phyloP scores from a whole-genome alignment of 2,113 vertebrate genomes.

The Oenanthe oenanthe region DNA sequence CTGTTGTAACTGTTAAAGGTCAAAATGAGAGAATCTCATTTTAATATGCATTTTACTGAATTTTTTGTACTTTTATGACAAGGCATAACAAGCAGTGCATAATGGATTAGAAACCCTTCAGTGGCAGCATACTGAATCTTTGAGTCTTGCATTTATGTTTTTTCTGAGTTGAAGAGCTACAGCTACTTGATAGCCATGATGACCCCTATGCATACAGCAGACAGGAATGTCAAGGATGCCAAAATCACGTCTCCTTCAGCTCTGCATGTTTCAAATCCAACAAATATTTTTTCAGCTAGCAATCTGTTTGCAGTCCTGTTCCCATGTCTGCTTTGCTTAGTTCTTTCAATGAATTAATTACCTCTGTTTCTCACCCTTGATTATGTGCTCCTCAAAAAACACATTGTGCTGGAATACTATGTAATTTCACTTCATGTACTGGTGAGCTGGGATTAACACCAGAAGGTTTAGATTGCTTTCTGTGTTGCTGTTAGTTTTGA shows the following conservation, averaged over 20 bases:
- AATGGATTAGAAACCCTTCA: neutral
- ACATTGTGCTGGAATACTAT: neutral
- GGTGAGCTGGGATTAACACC: neutral
- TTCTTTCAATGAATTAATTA: neutral
- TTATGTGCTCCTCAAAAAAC: neutral
- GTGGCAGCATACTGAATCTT: neutral
- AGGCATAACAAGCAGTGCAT: neutral
- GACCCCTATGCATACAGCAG: neutral
- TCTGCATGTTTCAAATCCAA: neutral
- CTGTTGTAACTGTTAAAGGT: neutral
- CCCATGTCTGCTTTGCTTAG: neutral
- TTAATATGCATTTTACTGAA: neutral
- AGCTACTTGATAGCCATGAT: neutral
- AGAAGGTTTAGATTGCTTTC: neutral
- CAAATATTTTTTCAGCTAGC: neutral
- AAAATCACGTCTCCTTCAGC: rapidly evolving
- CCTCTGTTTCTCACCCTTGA: neutral
- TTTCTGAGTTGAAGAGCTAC: neutral
- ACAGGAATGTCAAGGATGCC: neutral
- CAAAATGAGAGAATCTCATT: neutral
- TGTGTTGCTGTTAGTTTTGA: neutral
- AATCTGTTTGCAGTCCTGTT: neutral
- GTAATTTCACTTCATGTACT: neutral
- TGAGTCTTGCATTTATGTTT: neutral
- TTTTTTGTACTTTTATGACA: neutral